Percentiles rank a stretch among this genome's conserved stretches.
Evolutionary conservation across 1,140 invertebrate species (phyloP).

Genomic region (Drosophila leontia): DNA sequence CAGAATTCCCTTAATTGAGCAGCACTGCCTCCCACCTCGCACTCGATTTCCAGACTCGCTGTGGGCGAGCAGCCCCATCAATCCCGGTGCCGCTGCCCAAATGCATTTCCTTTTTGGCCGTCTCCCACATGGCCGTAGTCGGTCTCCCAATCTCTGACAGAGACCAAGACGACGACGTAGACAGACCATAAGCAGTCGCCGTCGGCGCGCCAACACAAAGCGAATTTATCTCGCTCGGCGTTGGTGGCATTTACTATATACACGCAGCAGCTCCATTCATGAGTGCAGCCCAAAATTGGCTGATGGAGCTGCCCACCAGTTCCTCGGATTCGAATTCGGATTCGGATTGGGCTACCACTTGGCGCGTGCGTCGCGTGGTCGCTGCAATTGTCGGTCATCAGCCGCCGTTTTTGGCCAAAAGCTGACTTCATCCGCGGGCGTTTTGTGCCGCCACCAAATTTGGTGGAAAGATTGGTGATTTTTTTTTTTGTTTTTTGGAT

Average conservation of each 20-base stretch:
- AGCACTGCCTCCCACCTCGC: conserved; percentile 45
- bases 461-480: conserved; percentile 30
- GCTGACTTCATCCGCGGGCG: conserved; percentile 21
- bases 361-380: conserved; percentile 79
- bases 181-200: conserved; percentile 56
- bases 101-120: conserved; percentile 82
- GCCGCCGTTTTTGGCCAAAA: conserved; percentile 39
- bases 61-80: conserved; percentile 44
- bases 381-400: conserved; percentile 78
- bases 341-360: conserved; percentile 57
- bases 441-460: conserved; percentile 22
- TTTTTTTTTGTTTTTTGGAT: conserved; percentile 29
- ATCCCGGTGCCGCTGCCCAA: conserved; percentile 64
- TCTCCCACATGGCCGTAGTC: conserved; percentile 69
- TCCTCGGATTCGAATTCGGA: conserved; percentile 15
- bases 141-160: conserved; percentile 18
- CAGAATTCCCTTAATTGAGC: conserved; percentile 44
- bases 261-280: conserved; percentile 60
- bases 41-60: conserved; percentile 33
- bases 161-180: conserved; percentile 6
- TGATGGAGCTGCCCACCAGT: conserved; percentile 62
- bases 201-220: conserved; percentile 73
- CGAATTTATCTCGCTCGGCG: conserved; percentile 42
- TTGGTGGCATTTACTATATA: conserved; percentile 54
- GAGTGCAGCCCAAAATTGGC: conserved; percentile 77